Base-by-base conservation (phyloP, 2,797 vertebrate genomes). In the Myotis planiceps region DNA sequence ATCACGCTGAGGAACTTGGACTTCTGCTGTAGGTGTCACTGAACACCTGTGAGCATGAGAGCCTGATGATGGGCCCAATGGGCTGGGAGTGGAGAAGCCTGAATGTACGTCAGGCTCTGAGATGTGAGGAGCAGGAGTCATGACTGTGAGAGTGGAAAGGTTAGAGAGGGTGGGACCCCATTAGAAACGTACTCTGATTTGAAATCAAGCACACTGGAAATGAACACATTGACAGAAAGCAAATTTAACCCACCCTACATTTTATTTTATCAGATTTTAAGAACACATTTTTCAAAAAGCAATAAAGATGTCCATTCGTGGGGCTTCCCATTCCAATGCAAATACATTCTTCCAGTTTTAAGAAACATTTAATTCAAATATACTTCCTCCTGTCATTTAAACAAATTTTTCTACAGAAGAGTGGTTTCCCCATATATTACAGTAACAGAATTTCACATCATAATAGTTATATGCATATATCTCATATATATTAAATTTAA, bases 181-280 rank as follows among this genome's bases (percentile, higher is more conserved):
- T 23, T 71, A 71, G 88, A 83, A 68, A 60, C 8, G 1, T 12
- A 9, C 15, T 60, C 21, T 37, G 12, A 42, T 27, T 37, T 34
- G 25, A 80, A 49, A 53, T 4, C 10, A 55, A 29, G 80, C 68
- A 65, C 80, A 49, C 47, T 21, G 19, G 68, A 68, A 84, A 94
- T 9, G 83, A 60, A 42, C 3, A n/a, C 68, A 82, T 10, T 27
- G 37, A 27, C 51, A 68, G 66, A 53, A 51, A 65, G 10, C 7
- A 89, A 42, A 45, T 7, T 42, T 71, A 47, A 93, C 19, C 53
- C 87, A 23, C 42, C 23, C 3, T 45, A 72, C 69, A 63, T 45
- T 97, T 95, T 92, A 83, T 65, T 92, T 88, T 69, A 29, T 4
- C 49, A 82, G 74, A 90, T 39, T 21, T 84, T 39, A 92, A 88